Evolutionary conservation across 2,797 vertebrate genomes (phyloP).

Genomic region (Danio kyathit): DNA sequence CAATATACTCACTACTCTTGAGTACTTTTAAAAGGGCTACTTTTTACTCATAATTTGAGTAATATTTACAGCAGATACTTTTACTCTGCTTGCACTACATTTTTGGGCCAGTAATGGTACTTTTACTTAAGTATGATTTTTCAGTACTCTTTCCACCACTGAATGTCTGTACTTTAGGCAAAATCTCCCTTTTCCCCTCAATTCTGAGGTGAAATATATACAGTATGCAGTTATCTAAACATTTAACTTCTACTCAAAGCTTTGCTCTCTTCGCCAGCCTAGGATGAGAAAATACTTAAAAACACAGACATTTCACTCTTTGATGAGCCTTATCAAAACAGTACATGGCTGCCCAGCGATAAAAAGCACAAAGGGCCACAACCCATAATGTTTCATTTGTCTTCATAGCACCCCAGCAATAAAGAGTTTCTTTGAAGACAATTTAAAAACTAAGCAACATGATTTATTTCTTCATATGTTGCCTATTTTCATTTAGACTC

Average conservation of each 20-base stretch:
- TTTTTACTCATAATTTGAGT: too few species aligned
- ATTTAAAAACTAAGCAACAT: constrained; percentile 41
- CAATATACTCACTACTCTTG: too few species aligned
- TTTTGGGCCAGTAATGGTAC: too few species aligned
- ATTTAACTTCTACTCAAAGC: background rate
- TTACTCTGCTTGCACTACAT: too few species aligned
- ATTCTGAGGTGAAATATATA: background rate
- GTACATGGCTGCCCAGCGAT: constrained; percentile 1
- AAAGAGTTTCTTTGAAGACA: constrained; percentile 51
- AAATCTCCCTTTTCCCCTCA: too few species aligned
- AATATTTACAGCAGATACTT: too few species aligned
- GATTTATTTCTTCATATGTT: constrained; percentile 60
- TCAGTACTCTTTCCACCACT: too few species aligned
- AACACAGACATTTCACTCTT: background rate
- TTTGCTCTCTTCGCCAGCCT: background rate
- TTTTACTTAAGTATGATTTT: too few species aligned
- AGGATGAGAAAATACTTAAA: background rate
- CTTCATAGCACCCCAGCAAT: constrained; percentile 62
- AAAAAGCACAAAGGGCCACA: constrained; percentile 26
- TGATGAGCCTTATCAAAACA: constrained; percentile 30
- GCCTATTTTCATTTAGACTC: constrained; percentile 69
- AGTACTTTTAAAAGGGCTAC: too few species aligned
- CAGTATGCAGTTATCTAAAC: background rate
- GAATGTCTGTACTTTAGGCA: too few species aligned
- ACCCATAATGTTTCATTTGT: constrained; percentile 60